Percentiles rank a stretch among this genome's conserved stretches.
These are phyloP conservation scores for Chloropsis cyanopogon DNA, from an alignment of 2,113 vertebrate species.

Conservation along the genomic window DNA sequence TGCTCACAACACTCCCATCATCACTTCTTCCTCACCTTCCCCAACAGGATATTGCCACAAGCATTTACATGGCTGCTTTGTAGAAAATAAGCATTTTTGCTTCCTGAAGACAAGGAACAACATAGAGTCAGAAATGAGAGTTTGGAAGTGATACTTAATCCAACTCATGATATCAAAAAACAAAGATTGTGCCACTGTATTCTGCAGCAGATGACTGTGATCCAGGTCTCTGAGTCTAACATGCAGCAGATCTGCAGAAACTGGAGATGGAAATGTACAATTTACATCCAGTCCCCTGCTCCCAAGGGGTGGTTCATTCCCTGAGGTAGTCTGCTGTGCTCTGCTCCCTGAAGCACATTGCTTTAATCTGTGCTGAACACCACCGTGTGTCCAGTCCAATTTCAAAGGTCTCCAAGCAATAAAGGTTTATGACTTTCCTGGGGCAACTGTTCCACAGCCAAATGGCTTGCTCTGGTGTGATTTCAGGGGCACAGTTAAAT, in stretches of 20 bases:
- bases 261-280: not conserved
- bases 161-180: not conserved
- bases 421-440: constrained; percentile 20
- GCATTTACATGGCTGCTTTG: not conserved
- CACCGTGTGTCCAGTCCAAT: not conserved
- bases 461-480: not conserved
- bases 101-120: not conserved
- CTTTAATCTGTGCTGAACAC: not conserved
- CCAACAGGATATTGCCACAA: not conserved
- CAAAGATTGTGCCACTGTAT: not conserved
- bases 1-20: not conserved
- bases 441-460: not conserved
- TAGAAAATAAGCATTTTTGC: not conserved
- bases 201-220: not conserved
- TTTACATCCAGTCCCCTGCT: not conserved
- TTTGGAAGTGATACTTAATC: not conserved
- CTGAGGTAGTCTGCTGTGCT: not conserved
- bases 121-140: not conserved
- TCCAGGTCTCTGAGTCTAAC: not conserved
- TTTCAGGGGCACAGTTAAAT: not conserved
- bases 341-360: not conserved
- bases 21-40: not conserved
- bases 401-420: constrained; percentile 4
- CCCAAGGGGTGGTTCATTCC: fast-evolving
- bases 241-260: not conserved